Base-by-base conservation (phyloP, 2,888 invertebrate genomes). In the Colostygia pectinataria region DNA sequence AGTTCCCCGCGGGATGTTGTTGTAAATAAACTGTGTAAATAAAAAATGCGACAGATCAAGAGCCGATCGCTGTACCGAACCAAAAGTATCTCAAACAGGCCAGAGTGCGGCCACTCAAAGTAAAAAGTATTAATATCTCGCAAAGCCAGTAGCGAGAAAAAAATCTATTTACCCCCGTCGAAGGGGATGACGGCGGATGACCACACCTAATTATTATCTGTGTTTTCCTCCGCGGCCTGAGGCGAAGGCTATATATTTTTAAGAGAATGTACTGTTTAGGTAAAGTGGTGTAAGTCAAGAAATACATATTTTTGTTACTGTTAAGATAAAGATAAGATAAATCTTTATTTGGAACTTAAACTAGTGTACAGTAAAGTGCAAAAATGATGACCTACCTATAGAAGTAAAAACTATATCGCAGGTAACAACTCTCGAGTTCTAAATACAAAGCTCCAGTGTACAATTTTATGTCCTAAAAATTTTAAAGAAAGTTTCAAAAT, bases 101-200 rank as follows among this genome's bases (percentile, higher is more conserved):
- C 13, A 24, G 24, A 33, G 9, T 7, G 29, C 13, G 15, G 20
- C 14, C 36, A 24, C 24, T 24, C 27, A 23, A 43, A 53, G 33
- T 55, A 57, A 46, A 57, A 32, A 44, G 37, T 58, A 57, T 55
- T 61, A 61, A 57, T 62, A 53, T 37, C 54, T 47, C 41, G 37
- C 33, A 37, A 47, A 29, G 42, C 34, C 43, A 48, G 55, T 59
- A 57, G 44, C 38, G 45, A 38, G 29, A 49, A 55, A 56, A 64
- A 65, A 65, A 61, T 55, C 56, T 59, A 63, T 66, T 63, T 62
- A 38, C 49, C 42, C 40, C 57, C 53, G 57, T 65, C 66, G 63
- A 68, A 62, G 64, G 56, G 58, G 59, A 53, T 48, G 55, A 42
- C 44, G 61, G 64, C 55, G 58, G 59, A 53, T 48, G 55, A 42